Conservation (phyloP, 2,113 vertebrate genomes). For the Clupea harengus region DNA sequence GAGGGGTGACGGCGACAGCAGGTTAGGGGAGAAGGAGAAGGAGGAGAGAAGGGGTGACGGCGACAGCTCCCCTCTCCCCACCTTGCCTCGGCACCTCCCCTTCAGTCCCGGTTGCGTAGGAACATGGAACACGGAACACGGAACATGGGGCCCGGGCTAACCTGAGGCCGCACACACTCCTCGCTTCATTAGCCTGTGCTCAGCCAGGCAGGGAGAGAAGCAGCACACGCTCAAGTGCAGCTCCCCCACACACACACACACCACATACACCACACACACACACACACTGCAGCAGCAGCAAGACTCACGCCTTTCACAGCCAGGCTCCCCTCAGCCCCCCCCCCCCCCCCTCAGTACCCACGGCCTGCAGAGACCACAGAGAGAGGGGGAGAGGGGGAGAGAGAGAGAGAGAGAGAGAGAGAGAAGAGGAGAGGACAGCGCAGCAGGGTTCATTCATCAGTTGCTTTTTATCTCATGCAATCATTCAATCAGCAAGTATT, state of each 20-base stretch:
- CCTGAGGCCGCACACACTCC: constrained; percentile 67
- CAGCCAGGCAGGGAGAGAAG: constrained; percentile 67
- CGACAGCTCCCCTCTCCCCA: constrained; percentile 32
- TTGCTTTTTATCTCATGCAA: background rate
- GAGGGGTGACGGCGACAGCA: too few relatives aligned
- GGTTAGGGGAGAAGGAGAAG: too few relatives aligned
- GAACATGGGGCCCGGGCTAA: constrained; percentile 66
- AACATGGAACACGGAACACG: constrained; percentile 64
- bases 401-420: background rate
- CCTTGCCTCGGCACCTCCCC: constrained; percentile 27
- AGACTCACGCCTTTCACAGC: too few relatives aligned
- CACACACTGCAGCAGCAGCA: constrained; percentile 1
- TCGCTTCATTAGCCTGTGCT: constrained; percentile 73
- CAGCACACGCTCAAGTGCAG: constrained; percentile 59
- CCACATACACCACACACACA: background rate
- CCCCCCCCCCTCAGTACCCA: background rate
- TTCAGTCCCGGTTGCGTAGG: constrained; percentile 38
- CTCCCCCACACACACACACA: constrained; percentile 24
- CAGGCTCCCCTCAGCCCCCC: background rate
- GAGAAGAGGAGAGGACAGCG: background rate
- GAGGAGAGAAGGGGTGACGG: too few relatives aligned
- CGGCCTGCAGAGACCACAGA: background rate
- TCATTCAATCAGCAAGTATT: background rate
- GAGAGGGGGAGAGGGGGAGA: background rate
- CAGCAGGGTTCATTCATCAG: background rate